Base-by-base conservation (phyloP, 2,797 vertebrate species). In the Pseudochaenichthys georgianus region DNA sequence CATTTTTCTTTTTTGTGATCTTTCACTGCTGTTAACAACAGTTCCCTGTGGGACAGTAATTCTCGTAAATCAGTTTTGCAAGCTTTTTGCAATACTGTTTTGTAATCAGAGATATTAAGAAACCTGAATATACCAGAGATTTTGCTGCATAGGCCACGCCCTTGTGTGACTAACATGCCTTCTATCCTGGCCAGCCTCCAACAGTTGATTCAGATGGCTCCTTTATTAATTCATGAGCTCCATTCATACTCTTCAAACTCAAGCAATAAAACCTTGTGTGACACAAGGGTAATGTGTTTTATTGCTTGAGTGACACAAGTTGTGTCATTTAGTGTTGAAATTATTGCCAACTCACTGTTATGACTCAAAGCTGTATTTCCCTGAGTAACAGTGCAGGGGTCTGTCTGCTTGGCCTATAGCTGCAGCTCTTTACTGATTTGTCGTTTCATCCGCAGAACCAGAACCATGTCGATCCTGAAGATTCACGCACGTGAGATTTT, bases 401-500 rank as follows among this genome's bases (percentile, higher is more conserved):
- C 42, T 46, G 38, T 62, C 42, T 57, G 42, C 63, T 23, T 5
- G 2, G 13, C 12, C 38, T 34, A 13, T 65, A 43, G 23, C 23
- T 38, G 19, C 19, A 57, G 38, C 47, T 13, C 9, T 16, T 0
- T 23, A 9, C 31, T 70, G 54, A 89, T 1, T 2, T 80, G 42
- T 77, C 3, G 3, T 73, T 76, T 81, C 64, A 19, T 81, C 58
- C 61, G 21, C 85, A 96, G 95, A 94, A 91, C 93, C 88, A 84
- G 87, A 91, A 97, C 80, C 86, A 99, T 99, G 98, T 98, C 98
- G 11, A 94, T 99, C 84, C 93, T 96, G 61, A 99, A 95, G 95
- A 89, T 99, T 78, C 90, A 94, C 0, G 96, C 98, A 81, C 96
- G 98, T 73, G 97, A 99, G 92, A 99, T 99, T 92, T 97, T 99